Conservation (phyloP, 2,113 vertebrate species). For the Epinephelus cyanopodus region DNA sequence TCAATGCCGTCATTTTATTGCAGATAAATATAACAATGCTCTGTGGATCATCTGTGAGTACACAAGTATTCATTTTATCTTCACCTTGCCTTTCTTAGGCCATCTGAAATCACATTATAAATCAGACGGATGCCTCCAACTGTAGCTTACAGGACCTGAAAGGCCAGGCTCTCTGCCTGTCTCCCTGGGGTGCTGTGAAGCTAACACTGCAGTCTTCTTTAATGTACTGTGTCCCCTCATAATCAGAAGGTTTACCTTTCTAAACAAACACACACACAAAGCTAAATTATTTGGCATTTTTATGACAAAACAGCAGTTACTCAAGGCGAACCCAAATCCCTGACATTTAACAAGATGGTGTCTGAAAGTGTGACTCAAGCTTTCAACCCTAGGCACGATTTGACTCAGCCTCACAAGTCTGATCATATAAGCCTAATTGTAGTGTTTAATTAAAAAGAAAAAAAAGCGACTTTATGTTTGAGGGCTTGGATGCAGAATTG, state of each 20-base stretch:
- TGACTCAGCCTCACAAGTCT: conserved; percentile 56
- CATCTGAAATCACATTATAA: not conserved
- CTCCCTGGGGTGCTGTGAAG: conserved; percentile 8
- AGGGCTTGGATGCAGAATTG: not conserved
- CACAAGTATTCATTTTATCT: conserved; percentile 2
- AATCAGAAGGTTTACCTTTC: conserved; percentile 9
- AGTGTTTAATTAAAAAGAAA: not conserved
- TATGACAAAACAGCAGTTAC: conserved; percentile 1
- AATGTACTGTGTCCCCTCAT: not conserved
- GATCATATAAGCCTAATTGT: conserved; percentile 49
- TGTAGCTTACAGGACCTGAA: conserved; percentile 3
- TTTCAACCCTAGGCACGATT: conserved; percentile 40
- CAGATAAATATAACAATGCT: too few relatives aligned
- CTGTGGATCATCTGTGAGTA: not conserved
- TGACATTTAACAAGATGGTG: conserved; percentile 62
- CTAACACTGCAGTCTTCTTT: not conserved
- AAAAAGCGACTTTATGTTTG: not conserved
- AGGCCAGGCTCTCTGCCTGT: not conserved
- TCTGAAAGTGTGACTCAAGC: conserved; percentile 60
- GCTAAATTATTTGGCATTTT: conserved; percentile 25
- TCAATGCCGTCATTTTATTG: not conserved
- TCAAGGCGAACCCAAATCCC: conserved; percentile 12
- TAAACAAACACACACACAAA: conserved; percentile 19
- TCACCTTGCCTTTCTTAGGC: not conserved
- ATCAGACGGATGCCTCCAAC: not conserved